Evolutionary conservation across 1,140 invertebrate genomes (phyloP), one percentile per base, ranked within the genome.

Genomic region (Hesperophylax magnus): DNA sequence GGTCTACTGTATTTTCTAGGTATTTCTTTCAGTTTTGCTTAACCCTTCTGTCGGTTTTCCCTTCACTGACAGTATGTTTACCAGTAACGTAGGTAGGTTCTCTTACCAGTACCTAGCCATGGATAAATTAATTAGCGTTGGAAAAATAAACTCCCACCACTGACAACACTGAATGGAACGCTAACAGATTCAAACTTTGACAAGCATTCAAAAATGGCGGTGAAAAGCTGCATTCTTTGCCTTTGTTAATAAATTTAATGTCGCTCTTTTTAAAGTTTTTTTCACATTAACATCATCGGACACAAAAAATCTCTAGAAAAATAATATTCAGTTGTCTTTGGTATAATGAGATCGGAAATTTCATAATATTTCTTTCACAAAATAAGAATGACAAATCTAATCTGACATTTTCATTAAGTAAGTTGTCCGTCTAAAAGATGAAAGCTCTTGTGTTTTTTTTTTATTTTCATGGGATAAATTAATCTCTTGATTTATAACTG

Each of bases 321-420:
- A 47, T 47, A 24, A 65, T 65, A 27, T 65, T 24, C 15, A 65
- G 61, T 65, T 65, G 61, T 65, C 61, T 22, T 24, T 65, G 7
- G 2, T 31, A 7, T 65, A 22, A 24, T 17, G 61, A 65, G 61
- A 65, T 65, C 24, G 18, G 2, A 15, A 65, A 3, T 65, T 65
- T 65, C 14, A 3, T 65, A 4, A 20, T 71, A 20, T n/a, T 20
- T 53, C 1, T 71, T 18, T 34, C 17, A 14, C 18, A 65, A 65
- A 65, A 65, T 65, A 65, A 65, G 65, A 47, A 18, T 47, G 65
- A 47, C 65, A 69, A 69, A 69, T 69, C 34, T 69, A 69, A 69
- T 39, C 65, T 69, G 65, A 69, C 65, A 69, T 69, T 69, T 69
- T 69, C 65, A 47, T 69, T 69, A 39, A 69, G 65, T 65, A 17